Evolutionary conservation across 2,113 vertebrate species (phyloP), one percentile per base, ranked within the genome.

Genomic region (Aptenodytes patagonicus): DNA sequence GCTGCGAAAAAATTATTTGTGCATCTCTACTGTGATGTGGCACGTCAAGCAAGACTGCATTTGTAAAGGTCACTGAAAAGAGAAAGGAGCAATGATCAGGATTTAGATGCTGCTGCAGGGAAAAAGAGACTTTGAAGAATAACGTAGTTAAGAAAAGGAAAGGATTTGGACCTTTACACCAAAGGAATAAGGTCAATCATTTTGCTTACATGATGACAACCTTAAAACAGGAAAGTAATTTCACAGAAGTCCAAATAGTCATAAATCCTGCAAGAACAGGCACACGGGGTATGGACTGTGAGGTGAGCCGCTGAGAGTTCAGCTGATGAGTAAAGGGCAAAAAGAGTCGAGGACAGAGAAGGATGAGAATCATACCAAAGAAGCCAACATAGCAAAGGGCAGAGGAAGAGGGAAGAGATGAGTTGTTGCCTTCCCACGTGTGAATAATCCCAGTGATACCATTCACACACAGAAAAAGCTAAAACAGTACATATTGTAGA

Each of bases 341-440:
- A 60, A 29, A 29, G 5, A 61, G 24, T 60, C 19, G 12, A n/a
- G 44, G 62, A 58, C 15, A 47, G 34, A 31, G 21, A 24, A 3
- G 17, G 22, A 21, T 6, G 38, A 78, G 73, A 44, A 52, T 22
- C 34, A 7, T 21, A 25, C 11, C 55, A 11, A 15, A 1, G 6
- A 44, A 44, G 65, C 17, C 17, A 61, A 28, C 21, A 15, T 1
- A 36, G 46, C 24, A 40, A 58, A 76, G 42, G 54, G 24, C 38
- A 70, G 38, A 52, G 26, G 64, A 69, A 61, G 31, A n/a, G 16
- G 25, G 10, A 77, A 51, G 55, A 70, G 55, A 15, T 6, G 34
- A 60, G 21, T 1, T 32, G 32, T 31, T 1, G 0, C 4, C 32
- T 36, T 22, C 34, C 14, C 40, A 12, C 55, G 18, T 1, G 3